Evolutionary conservation across 2,113 vertebrate genomes (phyloP).

Genomic region (Actenoides lindsayi): DNA sequence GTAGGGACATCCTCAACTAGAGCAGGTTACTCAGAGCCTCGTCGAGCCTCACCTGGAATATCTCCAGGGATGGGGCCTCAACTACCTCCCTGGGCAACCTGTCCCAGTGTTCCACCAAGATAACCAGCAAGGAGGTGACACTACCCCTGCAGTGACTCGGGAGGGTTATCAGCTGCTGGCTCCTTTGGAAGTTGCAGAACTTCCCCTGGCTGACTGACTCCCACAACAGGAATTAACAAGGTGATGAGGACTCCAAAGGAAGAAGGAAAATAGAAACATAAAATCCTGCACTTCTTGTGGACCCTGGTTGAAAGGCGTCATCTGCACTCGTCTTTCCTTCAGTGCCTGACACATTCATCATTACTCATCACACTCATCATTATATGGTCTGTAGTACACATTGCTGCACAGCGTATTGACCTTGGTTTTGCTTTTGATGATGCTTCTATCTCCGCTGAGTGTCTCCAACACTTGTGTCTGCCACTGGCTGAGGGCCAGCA

Average conservation of each 20-base stretch:
- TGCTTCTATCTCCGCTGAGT: background rate
- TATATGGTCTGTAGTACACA: no score
- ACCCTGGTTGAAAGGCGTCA: background rate
- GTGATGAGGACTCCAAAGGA: background rate
- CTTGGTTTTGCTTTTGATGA: background rate
- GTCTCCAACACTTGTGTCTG: background rate
- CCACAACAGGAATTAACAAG: background rate
- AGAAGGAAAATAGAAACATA: background rate
- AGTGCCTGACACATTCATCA: background rate
- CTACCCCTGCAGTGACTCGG: background rate
- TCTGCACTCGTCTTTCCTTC: background rate
- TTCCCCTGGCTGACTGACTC: background rate
- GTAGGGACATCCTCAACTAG: no score
- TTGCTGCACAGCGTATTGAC: accelerated
- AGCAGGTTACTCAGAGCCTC: no score
- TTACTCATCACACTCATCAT: no score
- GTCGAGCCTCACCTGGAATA: no score
- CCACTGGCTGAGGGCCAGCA: background rate
- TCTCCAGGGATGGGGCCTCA: no score
- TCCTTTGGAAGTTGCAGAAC: no score
- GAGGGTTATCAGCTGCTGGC: background rate
- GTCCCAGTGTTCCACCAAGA: no score
- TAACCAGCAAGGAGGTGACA: background rate
- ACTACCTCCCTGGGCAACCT: no score
- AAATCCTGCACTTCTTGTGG: background rate